Percentiles rank a stretch among this genome's conserved stretches.
These are phyloP conservation scores for Tenebrio molitor DNA, from an alignment of 1,140 invertebrate species.

Conservation along the genomic window DNA sequence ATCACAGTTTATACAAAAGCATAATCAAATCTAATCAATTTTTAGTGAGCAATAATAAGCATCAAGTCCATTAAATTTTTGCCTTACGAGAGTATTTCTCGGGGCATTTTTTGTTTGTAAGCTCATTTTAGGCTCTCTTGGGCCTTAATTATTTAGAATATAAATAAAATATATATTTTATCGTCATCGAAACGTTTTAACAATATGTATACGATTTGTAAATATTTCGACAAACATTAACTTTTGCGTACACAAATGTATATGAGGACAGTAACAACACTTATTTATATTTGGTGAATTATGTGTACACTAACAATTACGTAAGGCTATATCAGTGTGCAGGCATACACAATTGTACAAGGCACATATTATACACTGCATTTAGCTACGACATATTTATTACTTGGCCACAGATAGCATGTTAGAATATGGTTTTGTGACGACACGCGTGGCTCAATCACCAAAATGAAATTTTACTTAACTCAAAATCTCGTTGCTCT, in stretches of 20 bases:
- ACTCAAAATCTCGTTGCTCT: slow-evolving; percentile 17
- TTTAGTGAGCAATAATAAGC: too few species aligned
- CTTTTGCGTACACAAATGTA: slow-evolving; percentile 12
- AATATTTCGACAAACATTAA: slow-evolving; percentile 20
- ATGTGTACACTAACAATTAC: slow-evolving; percentile 24
- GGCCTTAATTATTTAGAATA: too few species aligned
- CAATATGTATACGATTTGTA: slow-evolving; percentile 6
- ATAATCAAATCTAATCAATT: too few species aligned
- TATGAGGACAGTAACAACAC: slow-evolving; percentile 6
- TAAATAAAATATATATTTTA: too few species aligned
- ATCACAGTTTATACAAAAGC: too few species aligned
- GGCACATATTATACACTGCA: slow-evolving; percentile 36
- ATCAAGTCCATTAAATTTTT: too few species aligned
- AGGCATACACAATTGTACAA: slow-evolving; percentile 23
- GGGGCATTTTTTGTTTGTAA: slow-evolving; percentile 12
- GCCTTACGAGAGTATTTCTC: too few species aligned
- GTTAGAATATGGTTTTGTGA: slow-evolving; percentile 6
- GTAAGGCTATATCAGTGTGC: slow-evolving; percentile 16
- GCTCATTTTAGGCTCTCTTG: background rate
- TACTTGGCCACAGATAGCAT: slow-evolving; percentile 24
- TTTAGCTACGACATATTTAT: slow-evolving; percentile 24
- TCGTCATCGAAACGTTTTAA: too few species aligned
- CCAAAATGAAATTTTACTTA: too few species aligned
- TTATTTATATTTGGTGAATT: slow-evolving; percentile 8
- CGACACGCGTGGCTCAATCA: too few species aligned